phyloP scores from a whole-genome alignment of 92 coral and sea anemone genomes.

The Parazoanthus atlanticus region DNA sequence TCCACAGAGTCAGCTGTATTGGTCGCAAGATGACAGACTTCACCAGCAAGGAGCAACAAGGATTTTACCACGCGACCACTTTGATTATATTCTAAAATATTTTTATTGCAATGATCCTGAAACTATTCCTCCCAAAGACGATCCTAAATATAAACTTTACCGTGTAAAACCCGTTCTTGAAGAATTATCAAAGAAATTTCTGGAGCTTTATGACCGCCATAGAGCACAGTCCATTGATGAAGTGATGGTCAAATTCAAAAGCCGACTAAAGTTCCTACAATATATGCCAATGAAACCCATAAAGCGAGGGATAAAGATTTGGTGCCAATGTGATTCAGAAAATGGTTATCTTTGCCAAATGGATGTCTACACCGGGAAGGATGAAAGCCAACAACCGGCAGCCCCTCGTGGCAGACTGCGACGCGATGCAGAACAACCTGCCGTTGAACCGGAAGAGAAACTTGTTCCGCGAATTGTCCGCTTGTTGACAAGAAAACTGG shows the following conservation, averaged over 20 bases:
- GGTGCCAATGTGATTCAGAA: slow-evolving; percentile 26
- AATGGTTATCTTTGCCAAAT: slow-evolving; percentile 32
- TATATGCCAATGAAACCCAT: slow-evolving; percentile 32
- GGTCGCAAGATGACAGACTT: slow-evolving; percentile 21
- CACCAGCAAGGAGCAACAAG: slow-evolving; percentile 7
- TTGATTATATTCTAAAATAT: slow-evolving; percentile 15
- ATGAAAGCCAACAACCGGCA: not conserved
- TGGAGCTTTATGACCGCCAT: not conserved
- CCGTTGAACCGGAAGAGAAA: not conserved
- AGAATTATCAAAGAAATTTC: slow-evolving; percentile 4
- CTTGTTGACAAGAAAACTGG: not conserved
- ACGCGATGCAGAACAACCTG: not conserved
- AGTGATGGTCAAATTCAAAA: not conserved
- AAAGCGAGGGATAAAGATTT: slow-evolving; percentile 25
- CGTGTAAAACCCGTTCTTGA: not conserved
- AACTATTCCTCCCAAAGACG: slow-evolving; percentile 16
- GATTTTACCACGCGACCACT: slow-evolving; percentile 7
- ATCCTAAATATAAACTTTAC: slow-evolving; percentile 28
- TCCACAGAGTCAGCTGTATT: slow-evolving; percentile 21
- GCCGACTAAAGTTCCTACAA: not conserved
- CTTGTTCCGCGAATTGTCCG: not conserved
- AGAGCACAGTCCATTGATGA: not conserved
- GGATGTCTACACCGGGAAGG: slow-evolving; percentile 18
- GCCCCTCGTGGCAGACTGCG: not conserved
- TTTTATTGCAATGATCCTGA: slow-evolving; percentile 13